A percentile compares a stretch with the other conserved stretches of the same genome.
Conservation (phyloP, 1,140 invertebrate species). For the Listronotus bonariensis region DNA sequence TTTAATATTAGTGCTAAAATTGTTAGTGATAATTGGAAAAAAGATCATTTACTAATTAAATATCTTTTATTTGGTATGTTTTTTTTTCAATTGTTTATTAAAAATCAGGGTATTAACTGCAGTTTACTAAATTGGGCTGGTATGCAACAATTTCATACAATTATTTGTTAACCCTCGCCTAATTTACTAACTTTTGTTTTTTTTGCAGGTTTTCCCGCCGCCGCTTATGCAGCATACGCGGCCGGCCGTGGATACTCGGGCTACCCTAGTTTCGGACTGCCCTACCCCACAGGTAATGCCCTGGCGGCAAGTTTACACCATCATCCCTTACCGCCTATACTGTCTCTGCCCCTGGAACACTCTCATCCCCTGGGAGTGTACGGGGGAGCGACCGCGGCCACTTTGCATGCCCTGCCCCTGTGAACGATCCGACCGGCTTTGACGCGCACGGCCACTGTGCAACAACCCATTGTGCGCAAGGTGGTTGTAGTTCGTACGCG, state of each 20-base stretch:
- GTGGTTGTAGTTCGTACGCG: slow-evolving; percentile 21
- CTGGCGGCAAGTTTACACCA: slow-evolving; percentile 70
- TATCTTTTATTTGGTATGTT: too few relatives aligned
- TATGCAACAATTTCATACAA: too few relatives aligned
- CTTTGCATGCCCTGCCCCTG: slow-evolving; percentile 81
- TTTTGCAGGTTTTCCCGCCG: slow-evolving; percentile 86
- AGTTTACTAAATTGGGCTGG: too few relatives aligned
- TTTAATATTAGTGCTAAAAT: too few relatives aligned
- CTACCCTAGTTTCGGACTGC: slow-evolving; percentile 95
- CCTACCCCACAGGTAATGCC: slow-evolving; percentile 94
- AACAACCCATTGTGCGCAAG: slow-evolving; percentile 7
- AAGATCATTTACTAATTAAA: too few relatives aligned
- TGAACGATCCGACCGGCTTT: slow-evolving; percentile 60
- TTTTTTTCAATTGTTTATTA: too few relatives aligned
- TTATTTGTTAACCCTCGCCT: too few relatives aligned
- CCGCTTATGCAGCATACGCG: slow-evolving; percentile 90
- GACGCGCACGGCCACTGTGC: slow-evolving; percentile 8
- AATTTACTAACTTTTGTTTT: slow-evolving; percentile 46
- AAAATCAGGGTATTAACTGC: too few relatives aligned
- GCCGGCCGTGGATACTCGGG: slow-evolving; percentile 92
- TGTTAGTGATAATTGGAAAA: too few relatives aligned
- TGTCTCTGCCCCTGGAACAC: slow-evolving; percentile 66
- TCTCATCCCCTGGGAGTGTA: slow-evolving; percentile 61
- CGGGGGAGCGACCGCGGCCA: slow-evolving; percentile 55
- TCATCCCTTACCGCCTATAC: slow-evolving; percentile 58